phyloP scores from a whole-genome alignment of 1,140 invertebrate genomes.

The Drosophila pseudoobscura region DNA sequence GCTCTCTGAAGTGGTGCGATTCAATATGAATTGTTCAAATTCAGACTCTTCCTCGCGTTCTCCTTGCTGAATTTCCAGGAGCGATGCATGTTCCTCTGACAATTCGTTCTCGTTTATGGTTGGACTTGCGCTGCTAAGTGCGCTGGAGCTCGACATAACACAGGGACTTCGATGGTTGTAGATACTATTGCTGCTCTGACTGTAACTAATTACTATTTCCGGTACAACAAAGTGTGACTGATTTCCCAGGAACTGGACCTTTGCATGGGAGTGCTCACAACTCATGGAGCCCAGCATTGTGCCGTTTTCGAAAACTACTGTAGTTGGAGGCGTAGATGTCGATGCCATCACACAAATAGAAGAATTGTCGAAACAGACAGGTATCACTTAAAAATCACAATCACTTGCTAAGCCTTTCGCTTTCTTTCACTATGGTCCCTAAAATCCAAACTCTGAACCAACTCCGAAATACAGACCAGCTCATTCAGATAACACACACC shows the following conservation, averaged over 20 bases:
- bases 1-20: slow-evolving; percentile 68
- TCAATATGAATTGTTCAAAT: slow-evolving; percentile 66
- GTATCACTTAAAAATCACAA: background rate
- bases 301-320: slow-evolving; percentile 72
- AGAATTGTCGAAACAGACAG: no score
- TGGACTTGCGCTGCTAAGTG: background rate
- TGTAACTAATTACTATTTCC: slow-evolving; percentile 70
- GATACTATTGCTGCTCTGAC: slow-evolving; percentile 58
- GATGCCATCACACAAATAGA: slow-evolving; percentile 14
- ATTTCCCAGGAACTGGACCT: slow-evolving; percentile 19
- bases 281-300: slow-evolving; percentile 70
- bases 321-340: slow-evolving; percentile 28
- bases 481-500: no score
- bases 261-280: slow-evolving; percentile 28
- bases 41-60: slow-evolving; percentile 49
- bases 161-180: slow-evolving; percentile 37
- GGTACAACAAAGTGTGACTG: slow-evolving; percentile 49
- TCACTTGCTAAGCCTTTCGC: background rate
- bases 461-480: no score
- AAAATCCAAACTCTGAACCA: no score
- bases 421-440: no score
- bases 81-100: slow-evolving; percentile 42
- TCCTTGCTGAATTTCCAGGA: slow-evolving; percentile 31
- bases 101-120: slow-evolving; percentile 20
- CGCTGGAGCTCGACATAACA: slow-evolving; percentile 34